Percentiles rank a stretch among this genome's conserved stretches.
phyloP scores from a whole-genome alignment of 2,113 vertebrate species.

The Coregonus clupeaformis region DNA sequence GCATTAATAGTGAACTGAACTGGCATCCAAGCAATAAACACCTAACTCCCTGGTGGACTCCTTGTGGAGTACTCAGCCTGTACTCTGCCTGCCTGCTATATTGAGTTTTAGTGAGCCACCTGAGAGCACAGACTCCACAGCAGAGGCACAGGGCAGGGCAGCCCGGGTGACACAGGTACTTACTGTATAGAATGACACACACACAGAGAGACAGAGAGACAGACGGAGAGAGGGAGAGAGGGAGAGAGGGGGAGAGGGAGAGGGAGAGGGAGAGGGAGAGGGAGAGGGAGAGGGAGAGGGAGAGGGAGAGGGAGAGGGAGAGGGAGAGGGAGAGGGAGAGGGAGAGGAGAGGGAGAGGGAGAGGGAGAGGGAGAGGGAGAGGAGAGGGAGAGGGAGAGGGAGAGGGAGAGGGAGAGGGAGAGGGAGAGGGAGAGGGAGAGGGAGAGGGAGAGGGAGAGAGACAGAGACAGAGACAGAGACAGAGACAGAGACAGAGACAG shows the following conservation, averaged over 20 bases:
- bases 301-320: slow-evolving; percentile 26
- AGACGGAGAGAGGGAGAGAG: background rate
- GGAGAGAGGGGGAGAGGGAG: background rate
- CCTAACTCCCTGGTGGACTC: background rate
- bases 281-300: background rate
- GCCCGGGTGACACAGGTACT: slow-evolving; percentile 13
- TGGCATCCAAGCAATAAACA: slow-evolving; percentile 13
- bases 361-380: background rate
- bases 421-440: slow-evolving; percentile 23
- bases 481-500: slow-evolving; percentile 20
- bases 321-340: background rate
- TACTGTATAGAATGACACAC: slow-evolving; percentile 35
- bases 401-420: background rate
- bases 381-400: slow-evolving; percentile 25
- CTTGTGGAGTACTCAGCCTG: slow-evolving; percentile 23
- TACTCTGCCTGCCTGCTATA: background rate
- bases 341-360: slow-evolving; percentile 24
- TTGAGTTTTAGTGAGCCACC: slow-evolving; percentile 23
- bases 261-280: slow-evolving; percentile 18
- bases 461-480: too few relatives aligned
- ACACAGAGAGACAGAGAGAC: slow-evolving; percentile 26
- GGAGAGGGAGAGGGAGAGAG: background rate
- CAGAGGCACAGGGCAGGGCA: background rate
- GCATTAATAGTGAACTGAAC: background rate
- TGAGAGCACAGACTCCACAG: slow-evolving; percentile 51